Evolutionary conservation across 2,888 invertebrate genomes (phyloP).

Genomic region (Gryllus longicercus): DNA sequence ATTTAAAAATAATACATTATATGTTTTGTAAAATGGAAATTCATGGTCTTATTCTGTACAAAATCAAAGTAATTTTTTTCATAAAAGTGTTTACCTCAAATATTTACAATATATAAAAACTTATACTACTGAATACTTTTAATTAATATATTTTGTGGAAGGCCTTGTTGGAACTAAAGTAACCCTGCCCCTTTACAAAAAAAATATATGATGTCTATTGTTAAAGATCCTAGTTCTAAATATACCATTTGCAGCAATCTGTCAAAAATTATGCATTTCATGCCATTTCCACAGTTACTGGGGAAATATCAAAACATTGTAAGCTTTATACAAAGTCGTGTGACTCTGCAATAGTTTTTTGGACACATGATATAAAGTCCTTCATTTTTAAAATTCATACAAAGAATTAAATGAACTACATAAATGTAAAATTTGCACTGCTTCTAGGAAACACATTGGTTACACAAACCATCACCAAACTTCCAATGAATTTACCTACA

Average conservation of each 20-base stretch:
- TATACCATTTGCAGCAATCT: slow-evolving; percentile 24
- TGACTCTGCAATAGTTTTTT: not conserved
- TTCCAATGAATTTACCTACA: too few relatives aligned
- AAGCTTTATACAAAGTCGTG: not conserved
- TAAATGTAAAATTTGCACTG: too few relatives aligned
- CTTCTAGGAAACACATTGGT: too few relatives aligned
- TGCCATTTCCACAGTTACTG: slow-evolving; percentile 8
- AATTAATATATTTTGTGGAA: slow-evolving; percentile 27
- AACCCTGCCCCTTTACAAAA: slow-evolving; percentile 21
- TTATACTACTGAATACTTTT: slow-evolving; percentile 24
- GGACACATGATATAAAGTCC: not conserved
- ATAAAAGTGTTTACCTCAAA: slow-evolving; percentile 23
- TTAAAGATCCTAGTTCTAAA: slow-evolving; percentile 21
- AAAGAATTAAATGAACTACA: too few relatives aligned
- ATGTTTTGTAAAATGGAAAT: not conserved
- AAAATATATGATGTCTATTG: slow-evolving; percentile 17
- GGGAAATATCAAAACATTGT: slow-evolving; percentile 3
- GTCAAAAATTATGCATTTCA: slow-evolving; percentile 18
- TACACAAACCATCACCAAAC: too few relatives aligned
- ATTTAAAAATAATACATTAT: not conserved
- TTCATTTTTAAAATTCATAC: not conserved
- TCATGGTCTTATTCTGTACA: slow-evolving; percentile 2
- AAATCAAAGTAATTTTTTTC: slow-evolving; percentile 24
- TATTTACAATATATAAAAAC: slow-evolving; percentile 30
- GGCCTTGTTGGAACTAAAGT: slow-evolving; percentile 31